Percentiles rank a stretch among this genome's conserved stretches.
Evolutionary conservation across 2,797 vertebrate species (phyloP).

Genomic region (Eospalax fontanierii): DNA sequence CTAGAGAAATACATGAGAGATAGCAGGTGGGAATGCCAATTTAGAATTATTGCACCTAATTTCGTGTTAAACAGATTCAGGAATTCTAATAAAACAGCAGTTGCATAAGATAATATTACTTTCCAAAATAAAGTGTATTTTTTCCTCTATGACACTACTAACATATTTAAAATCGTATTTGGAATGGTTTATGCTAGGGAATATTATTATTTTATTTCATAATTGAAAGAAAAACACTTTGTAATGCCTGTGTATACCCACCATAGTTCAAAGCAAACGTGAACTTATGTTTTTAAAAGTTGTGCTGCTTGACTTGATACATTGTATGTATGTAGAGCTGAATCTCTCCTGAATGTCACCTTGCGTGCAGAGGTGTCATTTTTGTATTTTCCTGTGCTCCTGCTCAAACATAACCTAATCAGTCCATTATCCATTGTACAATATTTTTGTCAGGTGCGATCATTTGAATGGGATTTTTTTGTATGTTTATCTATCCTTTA

Average conservation of each 20-base stretch:
- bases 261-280: not conserved
- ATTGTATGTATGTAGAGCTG: not conserved
- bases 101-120: not conserved
- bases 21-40: not conserved
- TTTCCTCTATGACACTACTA: not conserved
- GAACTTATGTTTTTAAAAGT: not conserved
- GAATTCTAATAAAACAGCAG: not conserved
- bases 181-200: not conserved
- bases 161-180: not conserved
- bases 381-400: not conserved
- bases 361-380: not conserved
- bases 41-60: slow-evolving; percentile 40
- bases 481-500: not conserved
- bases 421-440: not conserved
- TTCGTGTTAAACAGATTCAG: slow-evolving; percentile 5
- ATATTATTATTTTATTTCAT: not conserved
- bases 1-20: not conserved
- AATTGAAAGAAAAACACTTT: not conserved
- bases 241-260: not conserved
- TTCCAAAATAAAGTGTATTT: not conserved
- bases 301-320: slow-evolving; percentile 13
- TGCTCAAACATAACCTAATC: not conserved
- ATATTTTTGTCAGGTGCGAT: not conserved
- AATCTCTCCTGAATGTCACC: slow-evolving; percentile 53
- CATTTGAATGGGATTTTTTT: not conserved